phyloP scores from a whole-genome alignment of 2,888 invertebrate genomes.

The Sinotaia quadrata region DNA sequence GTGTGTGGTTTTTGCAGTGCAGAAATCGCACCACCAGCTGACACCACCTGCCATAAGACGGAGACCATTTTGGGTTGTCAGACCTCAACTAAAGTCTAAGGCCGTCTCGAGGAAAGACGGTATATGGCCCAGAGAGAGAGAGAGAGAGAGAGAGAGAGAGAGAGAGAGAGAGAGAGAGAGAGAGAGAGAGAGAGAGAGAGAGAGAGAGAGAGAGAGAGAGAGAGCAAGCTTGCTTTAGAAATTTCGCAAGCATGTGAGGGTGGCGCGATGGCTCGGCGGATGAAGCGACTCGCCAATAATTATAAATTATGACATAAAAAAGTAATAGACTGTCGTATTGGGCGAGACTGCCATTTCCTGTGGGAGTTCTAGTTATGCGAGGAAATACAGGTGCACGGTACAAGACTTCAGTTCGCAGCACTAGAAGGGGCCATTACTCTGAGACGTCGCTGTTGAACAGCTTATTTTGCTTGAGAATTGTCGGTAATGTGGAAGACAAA shows the following conservation, averaged over 20 bases:
- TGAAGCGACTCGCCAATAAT: not conserved
- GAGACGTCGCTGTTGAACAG: too few species aligned
- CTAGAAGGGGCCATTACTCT: too few species aligned
- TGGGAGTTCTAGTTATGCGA: too few species aligned
- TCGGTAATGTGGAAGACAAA: too few species aligned
- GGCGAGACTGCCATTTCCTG: too few species aligned
- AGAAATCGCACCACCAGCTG: conserved; percentile 9
- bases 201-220: not conserved
- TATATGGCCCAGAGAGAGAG: not conserved
- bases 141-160: conserved; percentile 8
- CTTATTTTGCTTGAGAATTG: too few species aligned
- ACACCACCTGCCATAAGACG: conserved; percentile 25
- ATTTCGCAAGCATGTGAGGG: not conserved
- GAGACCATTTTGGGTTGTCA: conserved; percentile 16
- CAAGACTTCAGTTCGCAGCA: too few species aligned
- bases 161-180: conserved; percentile 6
- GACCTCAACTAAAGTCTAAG: too few species aligned
- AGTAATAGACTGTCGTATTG: too few species aligned
- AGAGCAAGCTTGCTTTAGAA: not conserved
- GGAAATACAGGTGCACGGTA: too few species aligned
- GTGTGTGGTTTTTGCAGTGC: conserved; percentile 23
- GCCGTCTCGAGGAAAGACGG: too few species aligned
- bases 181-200: not conserved
- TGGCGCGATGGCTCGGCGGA: not conserved
- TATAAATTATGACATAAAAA: too few species aligned